Evolutionary conservation across 2,797 vertebrate genomes (phyloP).

Genomic region (Selene dorsalis): DNA sequence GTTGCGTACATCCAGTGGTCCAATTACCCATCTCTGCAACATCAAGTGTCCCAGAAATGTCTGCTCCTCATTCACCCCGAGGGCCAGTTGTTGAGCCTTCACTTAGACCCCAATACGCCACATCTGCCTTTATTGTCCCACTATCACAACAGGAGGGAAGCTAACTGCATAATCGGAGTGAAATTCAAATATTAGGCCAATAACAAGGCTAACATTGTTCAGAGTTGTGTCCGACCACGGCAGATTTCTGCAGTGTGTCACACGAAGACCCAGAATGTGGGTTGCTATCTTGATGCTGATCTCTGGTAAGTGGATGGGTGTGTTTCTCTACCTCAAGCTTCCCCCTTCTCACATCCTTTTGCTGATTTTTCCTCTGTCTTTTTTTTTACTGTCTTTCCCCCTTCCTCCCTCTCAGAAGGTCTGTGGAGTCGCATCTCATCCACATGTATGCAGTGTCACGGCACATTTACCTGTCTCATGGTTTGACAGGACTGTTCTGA

Average conservation of each 20-base stretch:
- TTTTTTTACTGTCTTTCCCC: slow-evolving; percentile 16
- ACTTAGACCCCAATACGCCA: slow-evolving; percentile 53
- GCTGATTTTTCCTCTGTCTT: slow-evolving; percentile 13
- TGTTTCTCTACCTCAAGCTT: slow-evolving; percentile 27
- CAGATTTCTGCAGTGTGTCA: slow-evolving; percentile 54
- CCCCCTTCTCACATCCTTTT: background rate
- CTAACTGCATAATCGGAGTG: slow-evolving; percentile 33
- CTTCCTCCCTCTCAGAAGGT: slow-evolving; percentile 25
- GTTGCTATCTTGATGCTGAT: slow-evolving; percentile 70
- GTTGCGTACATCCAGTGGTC: slow-evolving; percentile 61
- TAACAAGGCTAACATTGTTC: slow-evolving; percentile 34
- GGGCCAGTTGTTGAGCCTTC: slow-evolving; percentile 56
- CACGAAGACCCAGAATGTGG: slow-evolving; percentile 60
- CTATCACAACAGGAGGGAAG: slow-evolving; percentile 35
- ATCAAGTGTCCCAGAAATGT: slow-evolving; percentile 79
- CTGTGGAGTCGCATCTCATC: slow-evolving; percentile 51
- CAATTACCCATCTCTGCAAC: slow-evolving; percentile 74
- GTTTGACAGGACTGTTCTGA: slow-evolving; percentile 73
- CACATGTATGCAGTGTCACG: slow-evolving; percentile 62
- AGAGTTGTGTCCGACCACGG: slow-evolving; percentile 20
- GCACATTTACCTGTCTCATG: slow-evolving; percentile 57
- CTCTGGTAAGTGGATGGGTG: slow-evolving; percentile 58
- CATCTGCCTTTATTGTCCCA: slow-evolving; percentile 55
- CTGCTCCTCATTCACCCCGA: slow-evolving; percentile 50
- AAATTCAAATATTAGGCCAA: slow-evolving; percentile 48